Evolutionary conservation across 2,797 vertebrate genomes (phyloP).

Genomic region (Gorsachius magnificus): DNA sequence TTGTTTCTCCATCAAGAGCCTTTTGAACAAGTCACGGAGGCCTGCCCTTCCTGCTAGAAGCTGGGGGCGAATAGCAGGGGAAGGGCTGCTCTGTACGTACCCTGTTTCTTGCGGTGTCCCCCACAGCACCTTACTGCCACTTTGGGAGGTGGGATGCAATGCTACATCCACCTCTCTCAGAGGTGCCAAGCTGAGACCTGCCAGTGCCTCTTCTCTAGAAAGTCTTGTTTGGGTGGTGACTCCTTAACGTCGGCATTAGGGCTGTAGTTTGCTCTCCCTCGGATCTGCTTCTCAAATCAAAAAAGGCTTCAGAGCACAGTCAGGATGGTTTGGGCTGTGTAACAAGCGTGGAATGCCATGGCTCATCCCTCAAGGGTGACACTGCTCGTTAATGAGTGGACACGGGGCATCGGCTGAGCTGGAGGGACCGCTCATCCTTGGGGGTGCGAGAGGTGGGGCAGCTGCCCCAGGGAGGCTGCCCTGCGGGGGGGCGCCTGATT

Average conservation of each 20-base stretch:
- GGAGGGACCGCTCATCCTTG: neutral
- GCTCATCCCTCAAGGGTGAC: neutral
- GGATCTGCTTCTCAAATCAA: neutral
- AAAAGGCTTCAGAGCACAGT: neutral
- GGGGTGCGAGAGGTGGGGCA: neutral
- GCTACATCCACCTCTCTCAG: fast-evolving
- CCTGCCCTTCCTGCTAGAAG: neutral
- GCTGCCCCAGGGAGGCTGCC: neutral
- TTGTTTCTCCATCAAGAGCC: neutral
- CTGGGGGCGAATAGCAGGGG: neutral
- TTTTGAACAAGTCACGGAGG: neutral
- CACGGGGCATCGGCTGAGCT: neutral
- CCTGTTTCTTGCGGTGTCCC: neutral
- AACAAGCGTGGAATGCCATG: neutral
- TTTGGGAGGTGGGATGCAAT: neutral
- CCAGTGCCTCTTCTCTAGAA: neutral
- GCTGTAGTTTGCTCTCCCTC: neutral
- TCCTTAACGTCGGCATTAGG: neutral
- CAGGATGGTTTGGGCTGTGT: neutral
- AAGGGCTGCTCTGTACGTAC: neutral
- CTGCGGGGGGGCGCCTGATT: neutral
- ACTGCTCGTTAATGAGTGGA: neutral
- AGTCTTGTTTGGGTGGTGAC: neutral
- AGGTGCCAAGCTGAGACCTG: neutral
- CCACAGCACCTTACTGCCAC: neutral